Evolutionary conservation across 2,113 vertebrate genomes (phyloP), one percentile per base, ranked within the genome.

Genomic region (Taxidea taxus): DNA sequence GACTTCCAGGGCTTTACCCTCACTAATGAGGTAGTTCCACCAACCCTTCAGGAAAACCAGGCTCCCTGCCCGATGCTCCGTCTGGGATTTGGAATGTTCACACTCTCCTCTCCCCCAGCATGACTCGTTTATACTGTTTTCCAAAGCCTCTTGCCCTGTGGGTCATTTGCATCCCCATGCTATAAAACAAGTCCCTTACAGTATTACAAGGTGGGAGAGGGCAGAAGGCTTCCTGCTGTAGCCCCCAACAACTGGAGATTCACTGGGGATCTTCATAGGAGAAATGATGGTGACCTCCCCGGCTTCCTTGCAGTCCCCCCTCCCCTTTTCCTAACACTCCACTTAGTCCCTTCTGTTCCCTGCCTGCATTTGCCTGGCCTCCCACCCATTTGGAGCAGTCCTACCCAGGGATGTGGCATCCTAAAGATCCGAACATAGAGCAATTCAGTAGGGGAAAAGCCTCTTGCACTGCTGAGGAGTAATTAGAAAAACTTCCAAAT

Each of bases 1-100:
- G 87, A 54, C 34, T 70, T 42, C 68, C 90, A 80, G 87, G 85
- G 21, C 87, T 80, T 95, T 83, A 10, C 37, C 16, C 70, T 95
- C 64, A 58, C 94, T 89, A 66, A 95, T 37, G 58, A 95, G 78
- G 87, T 34, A 18, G 91, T 42, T 85, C 77, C 27, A 74, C 21
- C 6, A 56, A 10, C 29, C 25, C 56, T 20, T 31, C 70, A 92
- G 88, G 64, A 82, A 86, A 95, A 54, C 39, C 54, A 88, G 78
- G 80, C 74, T 62, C 12, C 1, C 0, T 66, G 83, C 94, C 64
- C 14, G 13, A 23, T 11, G 49, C 29, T 81, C 54, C 70, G 20
- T 31, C 77, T 90, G 78, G 54, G 12, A 5, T 34, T 49, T n/a
- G 25, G 62, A 74, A 34, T 18, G 20, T 70, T 66, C 31, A 47